Percentiles rank a stretch among this genome's conserved stretches.
Evolutionary conservation across 2,113 vertebrate species (phyloP).

Genomic region (Alligator sinensis): DNA sequence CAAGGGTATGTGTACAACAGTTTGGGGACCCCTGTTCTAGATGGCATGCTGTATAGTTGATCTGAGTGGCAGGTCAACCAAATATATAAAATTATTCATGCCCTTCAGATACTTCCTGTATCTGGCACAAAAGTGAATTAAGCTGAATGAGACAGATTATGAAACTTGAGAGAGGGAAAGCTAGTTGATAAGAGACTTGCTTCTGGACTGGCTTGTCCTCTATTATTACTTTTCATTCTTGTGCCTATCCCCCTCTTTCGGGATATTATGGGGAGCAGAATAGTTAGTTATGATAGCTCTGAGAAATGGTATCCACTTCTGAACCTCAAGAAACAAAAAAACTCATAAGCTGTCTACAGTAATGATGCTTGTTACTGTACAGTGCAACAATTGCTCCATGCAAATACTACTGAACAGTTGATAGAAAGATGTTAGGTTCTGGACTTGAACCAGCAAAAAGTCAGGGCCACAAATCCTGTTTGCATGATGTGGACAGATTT

Average conservation of each 20-base stretch:
- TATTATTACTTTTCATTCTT: background rate
- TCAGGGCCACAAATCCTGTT: background rate
- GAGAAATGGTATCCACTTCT: background rate
- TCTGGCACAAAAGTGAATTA: background rate
- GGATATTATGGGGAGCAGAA: background rate
- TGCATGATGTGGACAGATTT: background rate
- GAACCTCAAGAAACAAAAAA: background rate
- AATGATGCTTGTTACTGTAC: background rate
- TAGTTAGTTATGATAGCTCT: background rate
- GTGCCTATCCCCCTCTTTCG: background rate
- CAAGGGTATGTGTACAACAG: too few species aligned
- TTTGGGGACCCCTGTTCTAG: too few species aligned
- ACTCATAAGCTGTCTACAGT: background rate
- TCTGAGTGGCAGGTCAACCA: background rate
- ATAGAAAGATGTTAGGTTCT: background rate
- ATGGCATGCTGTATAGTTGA: background rate
- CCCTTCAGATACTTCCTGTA: background rate
- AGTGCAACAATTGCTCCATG: background rate
- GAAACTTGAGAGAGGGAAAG: background rate
- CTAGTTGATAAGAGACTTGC: background rate
- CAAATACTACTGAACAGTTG: background rate
- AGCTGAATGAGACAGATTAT: background rate
- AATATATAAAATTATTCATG: background rate
- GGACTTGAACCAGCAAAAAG: background rate
- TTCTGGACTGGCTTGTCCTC: background rate